These are phyloP conservation scores for Atta cephalotes DNA, from an alignment of 1,140 invertebrate species.

Conservation along the genomic window DNA sequence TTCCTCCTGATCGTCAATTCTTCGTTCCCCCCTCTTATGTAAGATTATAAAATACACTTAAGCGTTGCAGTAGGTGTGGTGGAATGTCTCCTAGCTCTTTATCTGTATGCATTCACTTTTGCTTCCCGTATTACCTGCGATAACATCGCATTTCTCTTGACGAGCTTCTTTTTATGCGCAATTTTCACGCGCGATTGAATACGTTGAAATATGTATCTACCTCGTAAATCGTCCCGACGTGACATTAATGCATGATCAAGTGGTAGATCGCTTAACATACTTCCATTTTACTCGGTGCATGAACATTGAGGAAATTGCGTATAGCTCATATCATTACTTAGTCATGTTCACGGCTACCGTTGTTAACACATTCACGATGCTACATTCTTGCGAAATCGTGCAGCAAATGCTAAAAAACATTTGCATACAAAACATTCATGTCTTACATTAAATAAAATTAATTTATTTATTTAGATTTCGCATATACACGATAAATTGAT, in stretches of 20 bases:
- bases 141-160: conserved; percentile 45
- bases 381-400: background rate
- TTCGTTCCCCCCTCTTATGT: background rate
- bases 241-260: conserved; percentile 10
- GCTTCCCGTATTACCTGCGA: conserved; percentile 43
- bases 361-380: background rate
- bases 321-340: background rate
- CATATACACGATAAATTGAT: background rate
- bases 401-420: background rate
- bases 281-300: conserved; percentile 9
- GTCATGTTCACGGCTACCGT: conserved; percentile 1
- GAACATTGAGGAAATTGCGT: conserved; percentile 8
- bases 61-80: background rate
- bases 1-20: conserved; percentile 12
- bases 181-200: conserved; percentile 35
- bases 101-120: conserved; percentile 64
- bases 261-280: conserved; percentile 6
- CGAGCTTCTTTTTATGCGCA: conserved; percentile 20
- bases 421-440: background rate
- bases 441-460: conserved; percentile 11
- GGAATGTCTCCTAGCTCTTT: conserved; percentile 26
- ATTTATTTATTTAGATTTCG: background rate
- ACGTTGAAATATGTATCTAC: conserved; percentile 20
- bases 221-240: conserved; percentile 16
- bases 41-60: conserved; percentile 33